Evolutionary conservation across 1,140 invertebrate genomes (phyloP), one percentile per base, ranked within the genome.

Genomic region (Pseudomyrmex cubaensis): DNA sequence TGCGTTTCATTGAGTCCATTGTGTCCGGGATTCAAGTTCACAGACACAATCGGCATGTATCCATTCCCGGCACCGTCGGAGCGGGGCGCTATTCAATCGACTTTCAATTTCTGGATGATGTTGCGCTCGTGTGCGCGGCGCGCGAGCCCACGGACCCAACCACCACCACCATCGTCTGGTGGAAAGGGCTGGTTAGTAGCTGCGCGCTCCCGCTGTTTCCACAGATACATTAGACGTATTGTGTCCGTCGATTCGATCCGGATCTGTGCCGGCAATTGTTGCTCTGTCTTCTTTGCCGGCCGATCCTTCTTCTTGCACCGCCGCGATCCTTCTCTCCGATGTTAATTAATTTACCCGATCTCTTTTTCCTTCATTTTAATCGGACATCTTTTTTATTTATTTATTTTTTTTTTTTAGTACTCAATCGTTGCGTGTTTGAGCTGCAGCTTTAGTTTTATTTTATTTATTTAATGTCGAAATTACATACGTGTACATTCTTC

Each of bases 1-100:
- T 64, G 90, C 87, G 86, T 91, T 91, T 87, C 90, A 91, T 90
- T 90, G 87, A 88, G 61, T 87, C 90, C 82, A 91, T 91, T 91
- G 90, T 91, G 25, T 12, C 9, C 50, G 64, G 77, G 83, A 91
- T 91, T 88, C 89, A 89, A 91, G 90, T 91, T 91, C 90, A 90
- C 89, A 89, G 86, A 87, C 82, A 87, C 87, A 83, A 90, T 90
- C 73, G 82, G 73, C 63, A 73, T 85, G 83, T 89, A 90, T 90
- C 84, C 82, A 87, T 90, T 83, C 56, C 83, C 44, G 69, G 62
- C 77, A 85, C 73, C 62, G 54, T 70, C 35, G 57, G 63, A 52
- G 48, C 54, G 77, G 35, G 59, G 52, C 67, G 83, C 83, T 74
- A 88, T 90, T 90, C 88, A 90, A 87, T 90, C 87, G 90, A 90